These are phyloP conservation scores for Entomyzon cyanotis DNA, from an alignment of 2,113 vertebrate genomes.

Conservation along the genomic window DNA sequence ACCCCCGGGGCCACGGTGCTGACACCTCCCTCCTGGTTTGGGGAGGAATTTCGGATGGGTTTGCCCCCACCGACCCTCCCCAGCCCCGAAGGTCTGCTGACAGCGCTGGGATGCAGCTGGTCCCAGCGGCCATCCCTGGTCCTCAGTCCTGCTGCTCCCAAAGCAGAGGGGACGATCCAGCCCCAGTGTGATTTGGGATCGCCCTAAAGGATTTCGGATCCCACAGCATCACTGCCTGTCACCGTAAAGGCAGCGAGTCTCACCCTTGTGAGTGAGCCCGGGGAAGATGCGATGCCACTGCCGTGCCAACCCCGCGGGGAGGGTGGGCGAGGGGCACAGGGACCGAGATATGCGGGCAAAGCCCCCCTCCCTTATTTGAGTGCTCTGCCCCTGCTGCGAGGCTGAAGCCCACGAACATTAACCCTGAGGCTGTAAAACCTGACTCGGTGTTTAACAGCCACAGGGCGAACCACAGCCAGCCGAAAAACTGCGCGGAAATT, in stretches of 20 bases:
- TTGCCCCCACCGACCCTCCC: background rate
- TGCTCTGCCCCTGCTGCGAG: background rate
- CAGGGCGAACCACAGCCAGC: background rate
- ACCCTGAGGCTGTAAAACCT: slow-evolving; percentile 8
- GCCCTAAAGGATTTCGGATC: background rate
- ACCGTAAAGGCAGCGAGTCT: accelerated
- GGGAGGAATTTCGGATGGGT: background rate
- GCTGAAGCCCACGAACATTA: slow-evolving; percentile 5
- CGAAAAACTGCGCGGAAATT: background rate
- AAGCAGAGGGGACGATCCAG: background rate
- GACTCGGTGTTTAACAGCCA: background rate
- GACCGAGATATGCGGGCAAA: background rate
- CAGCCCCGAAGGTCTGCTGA: background rate
- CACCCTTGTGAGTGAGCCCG: accelerated
- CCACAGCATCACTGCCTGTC: background rate
- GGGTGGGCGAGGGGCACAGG: background rate
- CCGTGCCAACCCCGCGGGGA: background rate
- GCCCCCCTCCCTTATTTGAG: background rate
- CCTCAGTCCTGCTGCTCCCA: background rate
- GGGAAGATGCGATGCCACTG: background rate
- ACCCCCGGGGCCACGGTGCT: accelerated
- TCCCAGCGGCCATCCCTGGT: accelerated
- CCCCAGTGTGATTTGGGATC: background rate
- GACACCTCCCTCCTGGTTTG: background rate
- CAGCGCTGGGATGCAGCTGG: background rate